These are phyloP conservation scores for Masnerella sp. DNA, from an alignment of 2,888 invertebrate species.

Conservation along the genomic window DNA sequence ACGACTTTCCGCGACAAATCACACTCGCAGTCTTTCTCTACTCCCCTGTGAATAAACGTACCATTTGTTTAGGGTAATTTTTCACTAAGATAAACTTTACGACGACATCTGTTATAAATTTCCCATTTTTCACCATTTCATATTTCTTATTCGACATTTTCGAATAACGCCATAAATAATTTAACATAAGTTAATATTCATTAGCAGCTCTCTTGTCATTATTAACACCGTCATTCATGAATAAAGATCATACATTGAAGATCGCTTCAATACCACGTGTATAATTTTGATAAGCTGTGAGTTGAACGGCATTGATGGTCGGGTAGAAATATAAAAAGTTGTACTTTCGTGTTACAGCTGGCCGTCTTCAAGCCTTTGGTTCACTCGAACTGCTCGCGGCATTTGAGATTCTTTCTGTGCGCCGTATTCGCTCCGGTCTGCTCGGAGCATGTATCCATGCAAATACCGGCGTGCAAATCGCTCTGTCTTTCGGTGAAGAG, in stretches of 20 bases:
- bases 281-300: conserved; percentile 43
- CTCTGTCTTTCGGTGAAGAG: conserved; percentile 88
- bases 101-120: not conserved
- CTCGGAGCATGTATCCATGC: conserved; percentile 89
- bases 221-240: conserved; percentile 31
- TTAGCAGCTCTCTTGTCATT: conserved; percentile 29
- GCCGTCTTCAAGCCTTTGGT: conserved; percentile 85
- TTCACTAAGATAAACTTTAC: not conserved
- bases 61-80: conserved; percentile 8
- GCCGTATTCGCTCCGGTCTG: conserved; percentile 95
- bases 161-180: conserved; percentile 20
- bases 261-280: conserved; percentile 16
- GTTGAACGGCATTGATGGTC: conserved; percentile 28
- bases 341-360: conserved; percentile 81
- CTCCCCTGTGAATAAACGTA: not conserved
- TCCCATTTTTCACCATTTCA: not conserved
- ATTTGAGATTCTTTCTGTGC: conserved; percentile 92
- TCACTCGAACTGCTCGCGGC: conserved; percentile 87
- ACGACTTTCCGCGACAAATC: conserved; percentile 40
- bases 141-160: not conserved
- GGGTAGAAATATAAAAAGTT: conserved; percentile 47
- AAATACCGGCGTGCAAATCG: conserved; percentile 91
- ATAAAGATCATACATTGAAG: conserved; percentile 27
- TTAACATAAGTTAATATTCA: conserved; percentile 45
- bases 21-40: conserved; percentile 16